phyloP scores from a whole-genome alignment of 2,113 vertebrate species.

The Scartelaos histophorus region DNA sequence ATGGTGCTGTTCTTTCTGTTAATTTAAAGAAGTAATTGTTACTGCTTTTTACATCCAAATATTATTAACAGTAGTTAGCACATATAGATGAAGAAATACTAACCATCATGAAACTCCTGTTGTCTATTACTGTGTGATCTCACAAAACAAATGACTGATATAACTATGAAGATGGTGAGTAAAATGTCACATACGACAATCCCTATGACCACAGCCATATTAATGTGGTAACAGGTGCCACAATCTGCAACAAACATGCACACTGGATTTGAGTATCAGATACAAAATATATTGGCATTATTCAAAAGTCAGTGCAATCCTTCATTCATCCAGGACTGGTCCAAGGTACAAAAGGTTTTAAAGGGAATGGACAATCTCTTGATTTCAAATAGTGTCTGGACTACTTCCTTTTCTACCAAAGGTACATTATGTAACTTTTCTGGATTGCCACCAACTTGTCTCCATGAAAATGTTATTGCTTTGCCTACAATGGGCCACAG shows the following conservation, averaged over 20 bases:
- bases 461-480: no score
- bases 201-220: conserved; percentile 58
- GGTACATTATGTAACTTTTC: no score
- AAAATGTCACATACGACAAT: conserved; percentile 73
- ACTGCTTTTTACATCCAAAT: background rate
- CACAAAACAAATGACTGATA: conserved; percentile 70
- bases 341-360: no score
- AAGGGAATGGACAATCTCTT: no score
- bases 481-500: no score
- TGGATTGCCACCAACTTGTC: no score
- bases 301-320: no score
- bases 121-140: conserved; percentile 56
- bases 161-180: conserved; percentile 72
- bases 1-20: conserved; percentile 41
- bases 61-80: background rate
- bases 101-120: conserved; percentile 48
- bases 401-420: no score
- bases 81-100: conserved; percentile 12
- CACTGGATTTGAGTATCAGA: background rate
- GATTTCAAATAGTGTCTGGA: no score
- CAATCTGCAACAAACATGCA: conserved; percentile 61
- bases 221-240: conserved; percentile 69
- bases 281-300: background rate
- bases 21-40: conserved; percentile 4
- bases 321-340: no score